These are phyloP conservation scores for Mantis religiosa DNA, from an alignment of 2,888 invertebrate species.

Conservation along the genomic window DNA sequence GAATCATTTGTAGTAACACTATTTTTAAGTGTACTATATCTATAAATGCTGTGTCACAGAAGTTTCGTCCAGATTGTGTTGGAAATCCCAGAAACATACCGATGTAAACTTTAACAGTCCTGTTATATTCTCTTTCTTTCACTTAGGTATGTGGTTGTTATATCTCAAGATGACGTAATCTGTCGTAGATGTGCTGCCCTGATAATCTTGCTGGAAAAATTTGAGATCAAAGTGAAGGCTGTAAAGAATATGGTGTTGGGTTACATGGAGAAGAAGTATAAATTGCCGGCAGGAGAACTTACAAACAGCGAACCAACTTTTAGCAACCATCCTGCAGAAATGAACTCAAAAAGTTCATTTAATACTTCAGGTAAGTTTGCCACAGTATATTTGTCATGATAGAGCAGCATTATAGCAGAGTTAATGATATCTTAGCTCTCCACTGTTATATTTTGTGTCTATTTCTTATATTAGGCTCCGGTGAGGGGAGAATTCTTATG, in stretches of 20 bases:
- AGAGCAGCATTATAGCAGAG: no score
- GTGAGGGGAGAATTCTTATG: no score
- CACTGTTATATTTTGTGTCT: background rate
- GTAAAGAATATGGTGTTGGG: conserved; percentile 38
- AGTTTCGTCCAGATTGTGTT: no score
- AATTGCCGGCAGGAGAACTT: conserved; percentile 41
- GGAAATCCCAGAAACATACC: no score
- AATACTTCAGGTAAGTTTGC: background rate
- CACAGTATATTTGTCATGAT: no score
- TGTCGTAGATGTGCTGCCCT: conserved; percentile 44
- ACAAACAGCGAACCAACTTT: conserved; percentile 35
- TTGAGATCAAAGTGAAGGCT: conserved; percentile 41
- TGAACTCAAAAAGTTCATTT: conserved; percentile 31
- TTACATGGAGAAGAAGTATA: conserved; percentile 43
- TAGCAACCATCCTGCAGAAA: conserved; percentile 38
- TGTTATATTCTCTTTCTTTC: background rate
- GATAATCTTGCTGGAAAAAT: conserved; percentile 42
- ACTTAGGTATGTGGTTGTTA: conserved; percentile 43
- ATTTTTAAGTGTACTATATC: no score
- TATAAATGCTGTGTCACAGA: no score
- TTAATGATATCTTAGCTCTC: no score
- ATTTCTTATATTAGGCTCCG: no score
- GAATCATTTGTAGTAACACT: no score
- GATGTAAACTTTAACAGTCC: no score
- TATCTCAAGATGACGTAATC: conserved; percentile 44